phyloP scores from a whole-genome alignment of 30 jellyfish, hydroid and myxozoan genomes.

The Catostylus mosaicus region DNA sequence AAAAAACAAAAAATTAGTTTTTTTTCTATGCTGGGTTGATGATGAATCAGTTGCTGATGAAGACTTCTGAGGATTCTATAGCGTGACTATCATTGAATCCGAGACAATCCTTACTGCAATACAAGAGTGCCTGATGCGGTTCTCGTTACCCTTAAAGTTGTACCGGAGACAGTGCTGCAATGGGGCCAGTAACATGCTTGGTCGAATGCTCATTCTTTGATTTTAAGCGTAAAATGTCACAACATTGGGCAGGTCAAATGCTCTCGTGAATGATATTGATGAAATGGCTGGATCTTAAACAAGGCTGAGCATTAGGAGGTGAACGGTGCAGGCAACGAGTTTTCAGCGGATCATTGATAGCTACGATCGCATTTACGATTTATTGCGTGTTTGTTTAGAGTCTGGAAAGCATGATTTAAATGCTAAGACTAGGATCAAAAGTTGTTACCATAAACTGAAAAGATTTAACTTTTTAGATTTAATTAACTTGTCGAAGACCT shows the following conservation, averaged over 20 bases:
- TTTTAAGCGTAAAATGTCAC: slow-evolving; percentile 5
- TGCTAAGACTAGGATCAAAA: slow-evolving; percentile 66
- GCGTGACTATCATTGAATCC: too few species aligned
- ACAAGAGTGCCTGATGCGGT: too few species aligned
- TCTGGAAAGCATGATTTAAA: slow-evolving; percentile 46
- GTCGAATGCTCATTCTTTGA: slow-evolving; percentile 67
- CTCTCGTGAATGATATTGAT: slow-evolving; percentile 24
- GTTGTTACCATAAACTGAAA: slow-evolving; percentile 66
- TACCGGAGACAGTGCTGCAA: too few species aligned
- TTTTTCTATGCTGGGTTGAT: too few species aligned
- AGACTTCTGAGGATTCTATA: too few species aligned
- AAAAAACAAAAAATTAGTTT: too few species aligned
- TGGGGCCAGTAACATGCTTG: too few species aligned
- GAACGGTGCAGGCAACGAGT: slow-evolving; percentile 68
- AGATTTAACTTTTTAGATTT: slow-evolving; percentile 42
- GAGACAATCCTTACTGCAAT: too few species aligned
- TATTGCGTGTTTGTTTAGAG: slow-evolving; percentile 40
- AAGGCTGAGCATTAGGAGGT: too few species aligned
- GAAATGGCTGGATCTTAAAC: not conserved
- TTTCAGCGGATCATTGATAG: slow-evolving; percentile 63
- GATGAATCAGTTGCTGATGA: too few species aligned
- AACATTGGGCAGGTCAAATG: slow-evolving; percentile 12
- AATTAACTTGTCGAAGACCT: slow-evolving; percentile 58
- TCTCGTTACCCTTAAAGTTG: too few species aligned
- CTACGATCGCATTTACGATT: slow-evolving; percentile 29